Conservation (phyloP, 1,140 invertebrate genomes). For the Lamellibrachia luymesi region DNA sequence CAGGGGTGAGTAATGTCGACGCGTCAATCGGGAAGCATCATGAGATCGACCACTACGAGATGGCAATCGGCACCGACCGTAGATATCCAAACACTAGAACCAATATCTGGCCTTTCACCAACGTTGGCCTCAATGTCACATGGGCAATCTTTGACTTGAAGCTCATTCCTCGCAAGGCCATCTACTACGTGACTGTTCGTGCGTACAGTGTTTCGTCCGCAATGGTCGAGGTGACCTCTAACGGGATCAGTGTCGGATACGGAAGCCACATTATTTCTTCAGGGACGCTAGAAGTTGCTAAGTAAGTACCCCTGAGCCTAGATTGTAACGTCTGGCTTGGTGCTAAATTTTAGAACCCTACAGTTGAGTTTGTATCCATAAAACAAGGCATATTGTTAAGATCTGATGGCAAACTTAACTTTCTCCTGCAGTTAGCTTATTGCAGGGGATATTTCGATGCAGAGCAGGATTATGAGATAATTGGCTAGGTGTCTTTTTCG, state of each 20-base stretch:
- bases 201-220: not conserved
- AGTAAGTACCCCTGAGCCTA: not conserved
- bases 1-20: constrained; percentile 5
- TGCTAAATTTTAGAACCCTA: too few relatives aligned
- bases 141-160: constrained; percentile 34
- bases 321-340: too few relatives aligned
- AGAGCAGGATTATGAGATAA: too few relatives aligned
- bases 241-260: constrained; percentile 42
- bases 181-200: not conserved
- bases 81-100: constrained; percentile 39
- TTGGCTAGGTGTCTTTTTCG: too few relatives aligned
- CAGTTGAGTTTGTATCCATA: too few relatives aligned
- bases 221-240: constrained; percentile 38
- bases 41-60: constrained; percentile 38
- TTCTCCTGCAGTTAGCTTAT: too few relatives aligned
- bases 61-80: constrained; percentile 43
- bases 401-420: too few relatives aligned
- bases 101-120: constrained; percentile 29
- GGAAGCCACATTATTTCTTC: constrained; percentile 23
- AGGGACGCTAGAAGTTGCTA: constrained; percentile 4
- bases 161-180: not conserved
- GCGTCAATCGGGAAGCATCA: constrained; percentile 27
- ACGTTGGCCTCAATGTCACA: constrained; percentile 28
- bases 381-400: too few relatives aligned
- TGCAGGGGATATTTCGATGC: too few relatives aligned